Conservation (phyloP, 1,140 invertebrate species). For the Scaptomyza hsui region DNA sequence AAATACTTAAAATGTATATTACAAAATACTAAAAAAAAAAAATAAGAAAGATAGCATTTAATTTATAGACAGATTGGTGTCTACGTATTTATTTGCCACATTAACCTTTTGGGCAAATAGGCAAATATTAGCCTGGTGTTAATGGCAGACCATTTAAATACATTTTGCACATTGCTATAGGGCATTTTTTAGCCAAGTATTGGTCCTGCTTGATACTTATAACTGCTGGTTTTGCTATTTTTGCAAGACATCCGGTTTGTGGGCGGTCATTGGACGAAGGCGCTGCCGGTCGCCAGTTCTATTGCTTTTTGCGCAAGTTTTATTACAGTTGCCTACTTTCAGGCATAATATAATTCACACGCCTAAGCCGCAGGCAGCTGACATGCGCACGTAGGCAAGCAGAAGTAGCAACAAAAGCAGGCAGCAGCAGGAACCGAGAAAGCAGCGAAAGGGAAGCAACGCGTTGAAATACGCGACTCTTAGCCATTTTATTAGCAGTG, state of each 20-base stretch:
- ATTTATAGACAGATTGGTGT: too few relatives aligned
- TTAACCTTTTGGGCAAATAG: too few relatives aligned
- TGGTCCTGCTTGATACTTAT: neutral
- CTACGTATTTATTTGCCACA: too few relatives aligned
- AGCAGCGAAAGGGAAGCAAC: slow-evolving; percentile 26
- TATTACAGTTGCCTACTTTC: slow-evolving; percentile 78
- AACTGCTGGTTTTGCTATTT: slow-evolving; percentile 39
- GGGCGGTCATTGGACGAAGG: slow-evolving; percentile 4
- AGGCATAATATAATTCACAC: slow-evolving; percentile 80
- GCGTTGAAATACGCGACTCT: slow-evolving; percentile 67
- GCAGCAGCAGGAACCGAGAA: neutral
- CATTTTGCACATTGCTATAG: neutral
- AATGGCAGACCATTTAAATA: neutral
- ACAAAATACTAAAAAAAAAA: too few relatives aligned
- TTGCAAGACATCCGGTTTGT: slow-evolving; percentile 56
- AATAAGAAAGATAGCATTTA: too few relatives aligned
- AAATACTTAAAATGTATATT: too few relatives aligned
- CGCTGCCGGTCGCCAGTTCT: slow-evolving; percentile 32
- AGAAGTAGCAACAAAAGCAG: neutral
- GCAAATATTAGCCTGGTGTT: neutral
- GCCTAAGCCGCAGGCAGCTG: slow-evolving; percentile 75
- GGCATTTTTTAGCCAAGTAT: neutral
- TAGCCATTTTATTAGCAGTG: slow-evolving; percentile 81
- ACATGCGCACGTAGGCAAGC: slow-evolving; percentile 71
- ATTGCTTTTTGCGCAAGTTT: slow-evolving; percentile 70